Conservation (phyloP, 2,888 invertebrate genomes). For the Abscondita cerata region DNA sequence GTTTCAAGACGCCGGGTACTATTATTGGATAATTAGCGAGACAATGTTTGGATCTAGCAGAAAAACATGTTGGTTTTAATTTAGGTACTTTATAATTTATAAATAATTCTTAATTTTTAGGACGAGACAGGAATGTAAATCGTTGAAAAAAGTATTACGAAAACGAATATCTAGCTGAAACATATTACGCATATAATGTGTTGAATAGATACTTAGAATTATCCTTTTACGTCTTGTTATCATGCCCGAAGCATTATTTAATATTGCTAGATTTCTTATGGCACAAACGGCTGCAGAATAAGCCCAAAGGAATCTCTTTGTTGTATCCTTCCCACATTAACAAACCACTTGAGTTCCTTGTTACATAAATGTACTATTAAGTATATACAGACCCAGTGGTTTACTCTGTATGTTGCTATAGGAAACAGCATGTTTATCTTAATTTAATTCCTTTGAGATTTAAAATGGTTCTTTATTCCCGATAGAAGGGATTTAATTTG, state of each 20-base stretch:
- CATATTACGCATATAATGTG: slow-evolving; percentile 94
- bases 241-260: slow-evolving; percentile 91
- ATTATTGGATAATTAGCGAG: slow-evolving; percentile 91
- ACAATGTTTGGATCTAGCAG: slow-evolving; percentile 78
- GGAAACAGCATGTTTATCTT: too few relatives aligned
- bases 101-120: too few relatives aligned
- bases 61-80: too few relatives aligned
- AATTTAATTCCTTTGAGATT: too few relatives aligned
- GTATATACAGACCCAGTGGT: too few relatives aligned
- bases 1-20: slow-evolving; percentile 92
- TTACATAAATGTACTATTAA: too few relatives aligned
- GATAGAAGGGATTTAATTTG: too few relatives aligned
- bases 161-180: slow-evolving; percentile 79
- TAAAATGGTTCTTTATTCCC: too few relatives aligned
- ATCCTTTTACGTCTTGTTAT: slow-evolving; percentile 96
- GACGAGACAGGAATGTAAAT: too few relatives aligned
- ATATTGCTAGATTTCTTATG: slow-evolving; percentile 86
- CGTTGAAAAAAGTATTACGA: slow-evolving; percentile 66
- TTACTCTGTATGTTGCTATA: too few relatives aligned
- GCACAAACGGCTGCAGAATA: slow-evolving; percentile 66
- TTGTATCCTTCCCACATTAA: slow-evolving; percentile 89
- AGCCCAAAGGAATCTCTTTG: slow-evolving; percentile 77
- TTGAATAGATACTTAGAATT: slow-evolving; percentile 92
- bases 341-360: too few relatives aligned
- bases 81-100: too few relatives aligned